Conservation (phyloP, 2,113 vertebrate genomes). For the Micronisus gabar region DNA sequence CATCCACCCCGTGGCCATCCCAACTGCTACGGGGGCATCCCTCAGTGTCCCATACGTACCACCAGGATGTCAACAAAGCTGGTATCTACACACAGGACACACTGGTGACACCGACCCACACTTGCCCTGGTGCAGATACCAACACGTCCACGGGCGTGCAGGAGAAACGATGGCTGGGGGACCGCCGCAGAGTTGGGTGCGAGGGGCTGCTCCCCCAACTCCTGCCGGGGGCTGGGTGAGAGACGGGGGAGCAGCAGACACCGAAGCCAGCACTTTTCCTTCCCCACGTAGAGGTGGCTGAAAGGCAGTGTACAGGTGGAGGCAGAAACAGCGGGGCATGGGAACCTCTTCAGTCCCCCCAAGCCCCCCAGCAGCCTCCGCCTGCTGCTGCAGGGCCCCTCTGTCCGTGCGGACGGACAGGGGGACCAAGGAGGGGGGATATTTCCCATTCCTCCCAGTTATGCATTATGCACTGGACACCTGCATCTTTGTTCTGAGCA, state of each 20-base stretch:
- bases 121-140: background rate
- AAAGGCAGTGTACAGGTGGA: background rate
- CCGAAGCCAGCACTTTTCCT: background rate
- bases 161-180: background rate
- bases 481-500: conserved; percentile 17
- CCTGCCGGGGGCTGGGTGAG: background rate
- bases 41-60: accelerated
- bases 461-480: background rate
- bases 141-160: accelerated
- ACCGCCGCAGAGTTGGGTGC: background rate
- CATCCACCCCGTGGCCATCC: accelerated
- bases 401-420: accelerated
- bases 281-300: background rate
- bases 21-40: accelerated
- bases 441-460: background rate
- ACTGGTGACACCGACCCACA: accelerated
- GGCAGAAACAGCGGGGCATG: accelerated
- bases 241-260: background rate
- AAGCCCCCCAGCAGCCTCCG: accelerated
- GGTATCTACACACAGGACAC: background rate
- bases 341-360: background rate
- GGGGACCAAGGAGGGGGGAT: background rate
- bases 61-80: background rate
- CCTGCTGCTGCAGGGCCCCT: background rate
- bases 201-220: background rate